Conservation (phyloP, 1,140 invertebrate genomes). For the Orchestia grillus region DNA sequence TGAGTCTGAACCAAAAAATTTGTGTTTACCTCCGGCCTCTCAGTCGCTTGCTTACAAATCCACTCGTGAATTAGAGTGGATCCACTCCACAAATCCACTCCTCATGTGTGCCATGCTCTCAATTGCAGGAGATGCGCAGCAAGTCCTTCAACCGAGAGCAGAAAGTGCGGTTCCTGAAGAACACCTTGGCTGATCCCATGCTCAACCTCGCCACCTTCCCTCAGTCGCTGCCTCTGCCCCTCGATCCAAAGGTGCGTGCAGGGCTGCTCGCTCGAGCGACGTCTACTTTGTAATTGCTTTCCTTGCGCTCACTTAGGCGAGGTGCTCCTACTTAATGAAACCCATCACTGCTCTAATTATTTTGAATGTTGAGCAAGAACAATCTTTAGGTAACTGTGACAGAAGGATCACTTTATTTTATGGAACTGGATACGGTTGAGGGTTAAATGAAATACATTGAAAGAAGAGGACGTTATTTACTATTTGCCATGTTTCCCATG, state of each 20-base stretch:
- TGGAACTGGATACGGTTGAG: no score
- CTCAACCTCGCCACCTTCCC: conserved; percentile 89
- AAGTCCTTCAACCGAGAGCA: conserved; percentile 72
- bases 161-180: conserved; percentile 90
- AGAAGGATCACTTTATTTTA: no score
- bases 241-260: conserved; percentile 86
- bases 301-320: not conserved
- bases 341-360: no score
- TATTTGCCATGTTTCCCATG: no score
- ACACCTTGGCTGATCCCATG: conserved; percentile 84
- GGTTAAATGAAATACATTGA: no score
- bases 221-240: conserved; percentile 91
- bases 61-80: not conserved
- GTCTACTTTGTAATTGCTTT: not conserved
- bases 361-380: no score
- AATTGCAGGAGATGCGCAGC: conserved; percentile 14
- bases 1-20: no score
- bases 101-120: not conserved
- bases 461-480: no score
- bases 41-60: no score
- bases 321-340: not conserved
- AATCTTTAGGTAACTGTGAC: no score
- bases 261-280: not conserved
- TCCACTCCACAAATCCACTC: not conserved
- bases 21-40: not conserved